Base-by-base conservation (phyloP, 2,113 vertebrate genomes). In the Apistogramma diplotaenia region DNA sequence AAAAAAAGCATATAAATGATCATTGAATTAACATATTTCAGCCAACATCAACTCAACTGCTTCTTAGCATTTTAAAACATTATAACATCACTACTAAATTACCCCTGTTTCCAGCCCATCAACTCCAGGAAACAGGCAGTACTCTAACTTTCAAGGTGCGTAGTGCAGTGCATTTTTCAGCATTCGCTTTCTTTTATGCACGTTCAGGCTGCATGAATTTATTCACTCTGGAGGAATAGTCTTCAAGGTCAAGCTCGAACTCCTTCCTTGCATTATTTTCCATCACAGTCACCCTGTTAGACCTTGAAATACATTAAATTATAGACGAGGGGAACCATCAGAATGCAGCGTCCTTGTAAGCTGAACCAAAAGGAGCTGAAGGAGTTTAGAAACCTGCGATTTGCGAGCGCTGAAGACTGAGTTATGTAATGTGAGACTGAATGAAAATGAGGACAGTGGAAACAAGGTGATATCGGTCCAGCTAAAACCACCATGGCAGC, bases 201-300 rank as follows among this genome's bases (percentile, higher is more conserved):
- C 16, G 13, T 55, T 31, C 53, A 56, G 43, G 54, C 72, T 65
- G 19, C n/a, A 21, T 54, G 19, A 53, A 83, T 46, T 60, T 25
- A 79, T 86, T 82, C 31, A 49, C 61, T 54, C 18, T 8, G 23
- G 1, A 54, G 58, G 51, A n/a, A 15, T 18, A 16, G 19, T 65
- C 31, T 86, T 81, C 60, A 76, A 89, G 83, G 84, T 78, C 74
- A 57, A 56, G 60, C 18, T 2, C 51, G 6, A 35, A 78, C 59
- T 43, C 13, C 25, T 21, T 31, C 4, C 2, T 53, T 71, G 59
- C 29, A 51, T 81, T 57, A 74, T 54, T 81, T 46, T 9, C 33
- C 35, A 54, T 25, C 35, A 4, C 27, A 15, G 43, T 33, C 56
- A 2, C 10, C 71, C 6, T 8, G 9, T 58, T 78, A 78, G 67